Evolutionary conservation across 2,888 invertebrate species (phyloP).

Genomic region (Thera britannica): DNA sequence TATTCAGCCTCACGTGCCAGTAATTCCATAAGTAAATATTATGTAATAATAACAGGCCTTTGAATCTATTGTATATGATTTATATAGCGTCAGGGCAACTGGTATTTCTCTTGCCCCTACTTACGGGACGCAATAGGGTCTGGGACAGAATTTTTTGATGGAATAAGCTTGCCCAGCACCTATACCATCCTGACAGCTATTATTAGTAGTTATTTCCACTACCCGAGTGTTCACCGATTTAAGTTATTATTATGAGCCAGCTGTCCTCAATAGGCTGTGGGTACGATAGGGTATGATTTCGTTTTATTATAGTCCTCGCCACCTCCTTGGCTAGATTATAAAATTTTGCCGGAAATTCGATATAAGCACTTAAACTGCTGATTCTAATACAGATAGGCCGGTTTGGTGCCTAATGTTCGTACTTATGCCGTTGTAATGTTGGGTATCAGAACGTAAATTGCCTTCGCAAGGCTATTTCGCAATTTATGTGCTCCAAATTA

Average conservation of each 20-base stretch:
- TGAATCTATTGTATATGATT: too few species aligned
- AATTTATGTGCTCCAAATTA: slow-evolving; percentile 15
- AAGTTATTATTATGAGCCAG: slow-evolving; percentile 1
- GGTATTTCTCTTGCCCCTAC: too few species aligned
- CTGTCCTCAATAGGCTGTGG: not conserved
- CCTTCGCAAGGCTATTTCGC: slow-evolving; percentile 13
- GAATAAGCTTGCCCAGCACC: too few species aligned
- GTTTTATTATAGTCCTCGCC: slow-evolving; percentile 48
- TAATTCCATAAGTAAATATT: too few species aligned
- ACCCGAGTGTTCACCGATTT: too few species aligned
- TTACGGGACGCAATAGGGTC: too few species aligned
- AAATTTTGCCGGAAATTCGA: slow-evolving; percentile 44
- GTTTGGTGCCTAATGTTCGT: slow-evolving; percentile 25
- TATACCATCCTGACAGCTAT: too few species aligned
- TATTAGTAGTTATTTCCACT: too few species aligned
- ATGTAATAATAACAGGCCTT: too few species aligned
- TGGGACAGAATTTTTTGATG: too few species aligned
- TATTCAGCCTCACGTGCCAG: too few species aligned
- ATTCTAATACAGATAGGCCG: slow-evolving; percentile 36
- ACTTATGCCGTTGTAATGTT: slow-evolving; percentile 25
- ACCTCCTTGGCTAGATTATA: slow-evolving; percentile 41
- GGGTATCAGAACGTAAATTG: slow-evolving; percentile 26
- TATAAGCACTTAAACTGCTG: slow-evolving; percentile 36
- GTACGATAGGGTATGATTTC: slow-evolving; percentile 36
- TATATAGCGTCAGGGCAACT: too few species aligned